Evolutionary conservation across 2,797 vertebrate species (phyloP).

Genomic region (Prionace glauca): DNA sequence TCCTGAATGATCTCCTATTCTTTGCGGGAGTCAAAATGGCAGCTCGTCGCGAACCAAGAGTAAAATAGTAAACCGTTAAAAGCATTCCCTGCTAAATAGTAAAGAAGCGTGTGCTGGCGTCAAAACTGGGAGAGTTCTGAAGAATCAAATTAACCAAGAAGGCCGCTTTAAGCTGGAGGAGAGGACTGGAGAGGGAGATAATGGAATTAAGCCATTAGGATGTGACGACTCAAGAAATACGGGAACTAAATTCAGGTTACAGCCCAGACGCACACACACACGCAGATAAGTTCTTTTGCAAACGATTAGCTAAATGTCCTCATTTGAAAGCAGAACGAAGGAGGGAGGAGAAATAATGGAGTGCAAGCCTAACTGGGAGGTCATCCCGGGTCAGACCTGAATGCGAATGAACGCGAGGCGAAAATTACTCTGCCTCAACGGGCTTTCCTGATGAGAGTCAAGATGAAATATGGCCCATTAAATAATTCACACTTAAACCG

Average conservation of each 20-base stretch:
- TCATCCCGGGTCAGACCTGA: not conserved
- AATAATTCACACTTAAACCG: not conserved
- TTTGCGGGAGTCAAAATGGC: not conserved
- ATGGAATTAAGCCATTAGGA: not conserved
- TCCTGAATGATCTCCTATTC: not conserved
- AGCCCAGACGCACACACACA: not conserved
- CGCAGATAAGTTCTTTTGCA: not conserved
- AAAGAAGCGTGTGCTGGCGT: not conserved
- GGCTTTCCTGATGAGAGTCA: not conserved
- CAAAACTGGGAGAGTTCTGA: not conserved
- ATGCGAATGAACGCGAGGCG: not conserved
- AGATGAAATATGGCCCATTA: slow-evolving; percentile 3
- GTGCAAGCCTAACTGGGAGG: not conserved
- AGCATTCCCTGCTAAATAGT: not conserved
- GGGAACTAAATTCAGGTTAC: not conserved
- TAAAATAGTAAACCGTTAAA: not conserved
- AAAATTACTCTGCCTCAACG: not conserved
- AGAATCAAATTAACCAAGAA: not conserved
- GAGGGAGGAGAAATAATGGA: not conserved
- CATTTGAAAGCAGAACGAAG: not conserved
- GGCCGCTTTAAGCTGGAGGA: not conserved
- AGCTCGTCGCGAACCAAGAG: not conserved
- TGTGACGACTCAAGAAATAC: not conserved
- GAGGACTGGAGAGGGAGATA: not conserved
- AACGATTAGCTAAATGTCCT: not conserved